Evolutionary conservation across 1,140 invertebrate species (phyloP).

Genomic region (Megalopta genalis): DNA sequence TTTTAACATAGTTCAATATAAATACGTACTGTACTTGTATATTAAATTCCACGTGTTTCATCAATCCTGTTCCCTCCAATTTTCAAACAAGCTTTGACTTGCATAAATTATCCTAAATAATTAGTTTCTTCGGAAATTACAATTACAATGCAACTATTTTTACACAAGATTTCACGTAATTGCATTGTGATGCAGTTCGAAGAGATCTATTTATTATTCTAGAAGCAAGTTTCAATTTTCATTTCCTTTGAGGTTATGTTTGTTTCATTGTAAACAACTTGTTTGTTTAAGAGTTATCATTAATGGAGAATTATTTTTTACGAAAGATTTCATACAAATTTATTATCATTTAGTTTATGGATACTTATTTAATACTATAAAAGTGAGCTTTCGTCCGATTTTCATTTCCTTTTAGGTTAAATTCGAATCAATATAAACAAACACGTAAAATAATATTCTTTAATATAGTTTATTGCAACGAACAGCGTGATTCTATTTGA

Average conservation of each 20-base stretch:
- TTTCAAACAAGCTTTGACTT: background rate
- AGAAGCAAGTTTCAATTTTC: background rate
- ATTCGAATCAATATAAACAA: background rate
- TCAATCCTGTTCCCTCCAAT: background rate
- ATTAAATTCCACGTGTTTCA: too few species aligned
- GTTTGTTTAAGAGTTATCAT: background rate
- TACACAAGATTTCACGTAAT: background rate
- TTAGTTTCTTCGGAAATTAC: background rate
- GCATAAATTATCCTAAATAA: background rate
- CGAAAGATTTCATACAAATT: background rate
- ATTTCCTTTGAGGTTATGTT: background rate
- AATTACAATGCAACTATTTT: background rate
- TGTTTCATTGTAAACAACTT: background rate
- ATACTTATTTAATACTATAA: too few species aligned
- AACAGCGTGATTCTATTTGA: background rate
- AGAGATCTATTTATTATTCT: too few species aligned
- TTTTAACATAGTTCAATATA: too few species aligned
- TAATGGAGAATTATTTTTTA: background rate
- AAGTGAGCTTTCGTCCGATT: background rate
- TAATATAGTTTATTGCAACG: background rate
- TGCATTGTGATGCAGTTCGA: too few species aligned
- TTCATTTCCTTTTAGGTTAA: background rate
- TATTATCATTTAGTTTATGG: background rate
- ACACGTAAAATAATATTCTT: background rate
- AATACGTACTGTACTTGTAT: too few species aligned